These are phyloP conservation scores for Sparidentex hasta DNA, from an alignment of 2,797 vertebrate genomes.

Conservation along the genomic window DNA sequence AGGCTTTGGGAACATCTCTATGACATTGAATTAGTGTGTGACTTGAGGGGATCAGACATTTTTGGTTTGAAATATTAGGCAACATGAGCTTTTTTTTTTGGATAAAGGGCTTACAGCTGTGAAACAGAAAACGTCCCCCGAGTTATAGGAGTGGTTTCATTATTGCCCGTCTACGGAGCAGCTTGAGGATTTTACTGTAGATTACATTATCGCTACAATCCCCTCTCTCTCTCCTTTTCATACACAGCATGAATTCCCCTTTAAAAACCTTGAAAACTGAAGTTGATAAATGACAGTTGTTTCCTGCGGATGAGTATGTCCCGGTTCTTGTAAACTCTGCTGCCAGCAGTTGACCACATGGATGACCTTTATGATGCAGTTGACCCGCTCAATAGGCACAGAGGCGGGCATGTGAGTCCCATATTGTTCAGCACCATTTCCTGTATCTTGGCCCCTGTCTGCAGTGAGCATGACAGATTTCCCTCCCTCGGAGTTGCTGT, in stretches of 20 bases:
- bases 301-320: slow-evolving; percentile 2
- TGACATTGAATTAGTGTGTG: slow-evolving; percentile 37
- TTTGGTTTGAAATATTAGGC: slow-evolving; percentile 20
- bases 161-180: slow-evolving; percentile 15
- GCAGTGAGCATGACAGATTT: slow-evolving; percentile 46
- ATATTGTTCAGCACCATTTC: slow-evolving; percentile 60
- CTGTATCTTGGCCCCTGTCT: slow-evolving; percentile 31
- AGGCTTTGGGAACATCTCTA: slow-evolving; percentile 30
- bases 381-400: slow-evolving; percentile 15
- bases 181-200: slow-evolving; percentile 17
- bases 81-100: slow-evolving; percentile 37
- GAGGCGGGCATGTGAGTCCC: slow-evolving; percentile 33
- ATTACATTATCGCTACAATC: slow-evolving; percentile 14
- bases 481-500: slow-evolving; percentile 46
- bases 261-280: neutral
- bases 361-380: slow-evolving; percentile 37
- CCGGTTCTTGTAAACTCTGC: slow-evolving; percentile 21
- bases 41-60: slow-evolving; percentile 21
- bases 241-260: neutral
- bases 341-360: slow-evolving; percentile 38
- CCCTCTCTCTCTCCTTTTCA: neutral
- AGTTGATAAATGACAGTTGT: neutral
- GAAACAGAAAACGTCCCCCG: slow-evolving; percentile 5
- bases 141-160: slow-evolving; percentile 9
- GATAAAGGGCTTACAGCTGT: slow-evolving; percentile 20